A percentile compares a stretch with the other conserved stretches of the same genome.
phyloP scores from a whole-genome alignment of 23 tunicate genomes.

The Oikopleura vanhoeffeni region DNA sequence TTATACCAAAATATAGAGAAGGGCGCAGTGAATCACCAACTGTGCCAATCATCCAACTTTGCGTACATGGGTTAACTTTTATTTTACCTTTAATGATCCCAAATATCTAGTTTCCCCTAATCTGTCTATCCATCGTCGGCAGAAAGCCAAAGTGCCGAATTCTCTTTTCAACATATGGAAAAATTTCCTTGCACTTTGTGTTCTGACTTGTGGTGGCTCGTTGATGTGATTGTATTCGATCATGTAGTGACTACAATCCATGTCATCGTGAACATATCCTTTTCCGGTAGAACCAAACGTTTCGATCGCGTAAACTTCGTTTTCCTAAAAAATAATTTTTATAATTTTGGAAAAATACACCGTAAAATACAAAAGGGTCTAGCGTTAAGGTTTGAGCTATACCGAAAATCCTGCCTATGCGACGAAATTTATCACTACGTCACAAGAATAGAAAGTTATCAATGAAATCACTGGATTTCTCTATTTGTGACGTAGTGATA shows the following conservation, averaged over 20 bases:
- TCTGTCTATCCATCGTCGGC: constrained; percentile 94
- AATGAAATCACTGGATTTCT: too few species aligned
- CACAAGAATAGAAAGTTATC: too few species aligned
- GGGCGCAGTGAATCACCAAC: too few species aligned
- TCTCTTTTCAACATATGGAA: constrained; percentile 48
- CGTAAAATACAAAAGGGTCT: too few species aligned
- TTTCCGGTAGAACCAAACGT: constrained; percentile 90
- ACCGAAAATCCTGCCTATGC: too few species aligned
- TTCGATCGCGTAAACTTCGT: constrained; percentile 96
- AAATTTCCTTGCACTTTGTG: constrained; percentile 34
- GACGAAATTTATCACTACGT: too few species aligned
- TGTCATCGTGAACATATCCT: constrained; percentile 81
- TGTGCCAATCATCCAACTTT: too few species aligned
- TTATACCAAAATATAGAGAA: too few species aligned
- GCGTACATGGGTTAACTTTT: too few species aligned
- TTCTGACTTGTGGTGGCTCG: constrained; percentile 6
- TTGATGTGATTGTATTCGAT: constrained; percentile 19
- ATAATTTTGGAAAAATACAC: too few species aligned
- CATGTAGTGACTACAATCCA: constrained; percentile 98
- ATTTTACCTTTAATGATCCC: not conserved
- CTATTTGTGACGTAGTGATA: too few species aligned
- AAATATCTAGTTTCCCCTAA: constrained; percentile 39
- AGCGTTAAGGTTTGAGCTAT: too few species aligned
- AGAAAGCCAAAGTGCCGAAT: constrained; percentile 91
- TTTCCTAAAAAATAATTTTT: constrained; percentile 56